These are phyloP conservation scores for Orchesellides sinensis DNA, from an alignment of 2,888 invertebrate genomes.

Conservation along the genomic window DNA sequence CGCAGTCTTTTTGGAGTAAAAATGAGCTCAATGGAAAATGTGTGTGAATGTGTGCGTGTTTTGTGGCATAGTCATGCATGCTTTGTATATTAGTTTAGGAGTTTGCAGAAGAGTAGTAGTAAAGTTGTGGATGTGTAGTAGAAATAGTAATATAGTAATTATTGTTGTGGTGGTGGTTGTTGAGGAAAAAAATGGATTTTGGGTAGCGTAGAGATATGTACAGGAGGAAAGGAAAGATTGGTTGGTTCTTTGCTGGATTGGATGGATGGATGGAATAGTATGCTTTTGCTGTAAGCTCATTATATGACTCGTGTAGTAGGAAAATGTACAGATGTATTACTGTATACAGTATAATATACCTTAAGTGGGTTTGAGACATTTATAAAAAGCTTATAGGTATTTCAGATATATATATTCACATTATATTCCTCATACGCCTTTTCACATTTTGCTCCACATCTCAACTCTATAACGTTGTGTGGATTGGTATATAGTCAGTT, in stretches of 20 bases:
- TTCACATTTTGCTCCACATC: background rate
- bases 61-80: constrained; percentile 3
- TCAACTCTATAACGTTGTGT: background rate
- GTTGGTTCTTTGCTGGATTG: background rate
- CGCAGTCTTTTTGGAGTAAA: no score
- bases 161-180: constrained; percentile 35
- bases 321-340: no score
- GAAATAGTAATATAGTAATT: background rate
- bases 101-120: background rate
- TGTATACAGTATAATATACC: no score
- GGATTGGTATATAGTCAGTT: background rate
- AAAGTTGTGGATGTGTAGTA: background rate
- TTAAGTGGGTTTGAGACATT: no score
- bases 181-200: constrained; percentile 43
- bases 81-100: background rate
- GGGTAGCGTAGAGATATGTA: no score
- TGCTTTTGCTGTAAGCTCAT: background rate
- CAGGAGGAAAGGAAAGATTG: no score
- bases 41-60: constrained; percentile 29
- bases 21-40: constrained; percentile 27
- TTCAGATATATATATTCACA: no score
- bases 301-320: no score
- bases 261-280: background rate
- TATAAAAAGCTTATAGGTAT: no score
- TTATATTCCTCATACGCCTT: no score